Conservation (phyloP, 2,797 vertebrate genomes). For the Chloroceryle amazona region DNA sequence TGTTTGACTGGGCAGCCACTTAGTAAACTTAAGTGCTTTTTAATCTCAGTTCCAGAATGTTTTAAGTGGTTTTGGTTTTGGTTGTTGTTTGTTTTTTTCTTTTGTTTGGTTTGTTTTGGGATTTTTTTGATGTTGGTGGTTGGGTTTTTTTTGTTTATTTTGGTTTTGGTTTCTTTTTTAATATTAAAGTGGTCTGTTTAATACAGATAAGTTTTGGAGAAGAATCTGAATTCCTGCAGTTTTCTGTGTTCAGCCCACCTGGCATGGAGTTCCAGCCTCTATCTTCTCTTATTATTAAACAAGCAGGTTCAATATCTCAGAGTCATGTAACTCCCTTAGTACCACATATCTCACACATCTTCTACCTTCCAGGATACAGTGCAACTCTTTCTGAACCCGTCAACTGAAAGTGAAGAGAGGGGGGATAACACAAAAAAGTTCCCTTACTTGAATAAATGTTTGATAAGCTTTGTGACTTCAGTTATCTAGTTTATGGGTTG, state of each 20-base stretch:
- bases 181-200: not conserved
- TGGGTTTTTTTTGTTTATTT: not conserved
- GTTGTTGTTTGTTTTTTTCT: not conserved
- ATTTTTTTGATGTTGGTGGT: no score
- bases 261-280: not conserved
- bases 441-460: not conserved
- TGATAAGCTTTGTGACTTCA: not conserved
- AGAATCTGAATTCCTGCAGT: not conserved
- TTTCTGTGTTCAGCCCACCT: not conserved
- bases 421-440: not conserved
- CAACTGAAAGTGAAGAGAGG: not conserved
- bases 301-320: not conserved
- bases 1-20: not conserved
- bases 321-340: not conserved
- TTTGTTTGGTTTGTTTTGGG: no score
- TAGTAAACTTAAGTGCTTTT: not conserved
- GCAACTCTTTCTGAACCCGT: not conserved
- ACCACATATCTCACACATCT: not conserved
- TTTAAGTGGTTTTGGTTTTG: not conserved
- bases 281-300: not conserved
- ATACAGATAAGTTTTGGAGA: not conserved
- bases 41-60: not conserved
- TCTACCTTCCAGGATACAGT: not conserved
- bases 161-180: not conserved
- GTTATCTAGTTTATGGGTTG: not conserved